A percentile compares a stretch with the other conserved stretches of the same genome.
phyloP scores from a whole-genome alignment of 2,888 invertebrate genomes.

The Sesamia inferens region DNA sequence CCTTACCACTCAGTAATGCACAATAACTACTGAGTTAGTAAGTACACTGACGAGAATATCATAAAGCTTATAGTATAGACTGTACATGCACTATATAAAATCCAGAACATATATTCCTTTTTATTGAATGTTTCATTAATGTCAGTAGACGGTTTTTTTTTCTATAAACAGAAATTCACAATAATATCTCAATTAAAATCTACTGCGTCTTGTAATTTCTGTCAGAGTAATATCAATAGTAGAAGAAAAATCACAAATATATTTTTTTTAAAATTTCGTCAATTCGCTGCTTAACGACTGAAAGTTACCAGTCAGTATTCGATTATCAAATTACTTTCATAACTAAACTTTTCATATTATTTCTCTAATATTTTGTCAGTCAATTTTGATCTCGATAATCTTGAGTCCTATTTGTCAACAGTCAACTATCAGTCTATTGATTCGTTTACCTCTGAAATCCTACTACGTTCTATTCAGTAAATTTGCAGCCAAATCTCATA shows the following conservation, averaged over 20 bases:
- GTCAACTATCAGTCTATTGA: neutral
- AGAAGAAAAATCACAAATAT: neutral
- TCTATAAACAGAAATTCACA: neutral
- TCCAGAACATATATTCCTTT: no score
- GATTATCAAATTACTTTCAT: neutral
- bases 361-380: conserved; percentile 29
- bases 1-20: neutral
- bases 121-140: no score
- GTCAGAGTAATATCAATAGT: neutral
- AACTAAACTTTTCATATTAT: conserved; percentile 12
- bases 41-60: neutral
- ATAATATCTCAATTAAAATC: no score
- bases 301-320: conserved; percentile 8
- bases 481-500: neutral
- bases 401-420: neutral
- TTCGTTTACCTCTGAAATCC: neutral
- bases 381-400: neutral
- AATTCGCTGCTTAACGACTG: neutral
- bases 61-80: neutral
- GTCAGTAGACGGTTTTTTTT: no score
- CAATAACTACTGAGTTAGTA: neutral
- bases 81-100: no score
- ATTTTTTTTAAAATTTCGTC: neutral
- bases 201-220: neutral
- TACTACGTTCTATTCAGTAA: neutral